phyloP scores from a whole-genome alignment of 2,113 vertebrate species.

The Laticauda colubrina region DNA sequence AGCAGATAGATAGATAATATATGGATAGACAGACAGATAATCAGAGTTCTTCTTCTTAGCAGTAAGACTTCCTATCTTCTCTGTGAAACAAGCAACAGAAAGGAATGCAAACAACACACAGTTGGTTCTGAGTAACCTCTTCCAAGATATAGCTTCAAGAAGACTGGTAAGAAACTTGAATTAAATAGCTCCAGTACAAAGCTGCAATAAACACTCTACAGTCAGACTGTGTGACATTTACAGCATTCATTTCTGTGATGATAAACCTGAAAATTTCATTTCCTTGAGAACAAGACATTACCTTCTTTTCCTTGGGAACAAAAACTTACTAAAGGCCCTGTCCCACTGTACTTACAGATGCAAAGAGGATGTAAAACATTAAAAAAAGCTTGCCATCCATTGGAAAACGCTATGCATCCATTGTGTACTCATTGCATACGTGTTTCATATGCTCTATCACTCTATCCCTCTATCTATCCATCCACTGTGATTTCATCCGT shows the following conservation, averaged over 20 bases:
- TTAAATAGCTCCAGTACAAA: not conserved
- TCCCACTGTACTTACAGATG: too few species aligned
- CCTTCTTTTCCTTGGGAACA: not conserved
- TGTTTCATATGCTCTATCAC: too few species aligned
- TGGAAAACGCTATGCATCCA: too few species aligned
- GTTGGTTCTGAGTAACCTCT: not conserved
- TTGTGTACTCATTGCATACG: too few species aligned
- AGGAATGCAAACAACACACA: not conserved
- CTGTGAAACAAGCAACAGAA: not conserved
- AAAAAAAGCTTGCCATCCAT: too few species aligned
- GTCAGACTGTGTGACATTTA: not conserved
- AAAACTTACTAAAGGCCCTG: not conserved
- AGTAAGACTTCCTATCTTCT: not conserved
- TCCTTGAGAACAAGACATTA: not conserved
- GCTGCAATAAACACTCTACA: not conserved
- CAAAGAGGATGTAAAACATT: too few species aligned
- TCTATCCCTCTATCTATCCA: too few species aligned
- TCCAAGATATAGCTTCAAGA: not conserved
- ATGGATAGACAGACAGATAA: not conserved
- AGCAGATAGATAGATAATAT: not conserved
- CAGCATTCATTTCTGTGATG: not conserved
- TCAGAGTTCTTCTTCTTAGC: not conserved
- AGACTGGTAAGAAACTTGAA: not conserved
- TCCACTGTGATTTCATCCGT: too few species aligned
- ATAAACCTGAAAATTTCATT: not conserved